Evolutionary conservation across 2,797 vertebrate species (phyloP), one percentile per base, ranked within the genome.

Genomic region (Anomalospiza imberbis): DNA sequence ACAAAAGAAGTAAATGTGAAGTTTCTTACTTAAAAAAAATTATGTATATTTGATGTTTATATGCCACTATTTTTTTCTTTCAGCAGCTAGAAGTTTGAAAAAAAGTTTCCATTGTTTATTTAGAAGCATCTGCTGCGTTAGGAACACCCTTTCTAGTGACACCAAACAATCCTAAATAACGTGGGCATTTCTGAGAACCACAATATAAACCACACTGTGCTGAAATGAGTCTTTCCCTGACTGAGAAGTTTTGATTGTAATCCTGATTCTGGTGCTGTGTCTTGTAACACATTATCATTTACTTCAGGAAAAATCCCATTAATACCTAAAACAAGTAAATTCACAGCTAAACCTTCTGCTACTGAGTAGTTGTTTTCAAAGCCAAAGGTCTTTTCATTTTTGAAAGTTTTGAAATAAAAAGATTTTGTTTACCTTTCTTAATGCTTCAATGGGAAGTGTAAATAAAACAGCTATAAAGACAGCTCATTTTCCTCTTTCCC

Each of bases 261-360:
- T n/a, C 19, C 44, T 54, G 26, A 85, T 58, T 76, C 48, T 24
- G 32, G 17, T 17, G n/a, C 4, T 24, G 3, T 40, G 55, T 82
- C 58, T 73, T 32, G 14, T 44, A 78, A n/a, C 0, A 1, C 6
- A 2, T 1, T 6, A 1, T 19, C 26, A 54, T 51, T 76, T 60
- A 40, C 22, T 63, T 62, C 16, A 77, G 25, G 17, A 77, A 85
- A 88, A 91, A n/a, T 17, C 26, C 68, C 45, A 42, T 48, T 89
- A 63, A 89, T 79, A 36, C 14, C 32, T 32, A 25, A 60, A 65
- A 5, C 7, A 25, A 48, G 4, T 19, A 70, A 48, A 16, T 32
- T 66, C 22, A 79, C n/a, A 48, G 18, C 12, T 62, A 60, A 81
- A 68, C 7, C 6, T 85, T 71, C 42, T 77, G 29, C 32, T 61